Conservation (phyloP, 2,888 invertebrate genomes). For the Gymnosoma rotundatum region DNA sequence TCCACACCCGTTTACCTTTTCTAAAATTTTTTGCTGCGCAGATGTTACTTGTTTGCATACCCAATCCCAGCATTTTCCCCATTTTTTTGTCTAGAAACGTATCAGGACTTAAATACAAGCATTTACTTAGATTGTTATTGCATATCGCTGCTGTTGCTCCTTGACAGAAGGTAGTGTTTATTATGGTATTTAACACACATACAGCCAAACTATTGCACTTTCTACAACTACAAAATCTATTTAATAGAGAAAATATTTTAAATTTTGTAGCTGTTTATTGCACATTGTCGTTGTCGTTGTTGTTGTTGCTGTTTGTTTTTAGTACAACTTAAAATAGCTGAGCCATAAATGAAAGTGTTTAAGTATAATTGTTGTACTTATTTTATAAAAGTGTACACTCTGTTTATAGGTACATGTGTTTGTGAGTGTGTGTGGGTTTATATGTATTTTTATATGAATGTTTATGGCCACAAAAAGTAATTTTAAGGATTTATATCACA, state of each 20-base stretch:
- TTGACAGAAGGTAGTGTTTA: constrained; percentile 51
- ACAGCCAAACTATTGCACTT: not conserved
- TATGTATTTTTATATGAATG: constrained; percentile 36
- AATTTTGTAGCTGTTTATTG: constrained; percentile 49
- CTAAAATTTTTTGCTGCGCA: too few relatives aligned
- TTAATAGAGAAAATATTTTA: constrained; percentile 21
- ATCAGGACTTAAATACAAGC: not conserved
- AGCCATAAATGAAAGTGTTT: constrained; percentile 64
- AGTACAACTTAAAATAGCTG: constrained; percentile 57
- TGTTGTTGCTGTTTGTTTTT: constrained; percentile 11
- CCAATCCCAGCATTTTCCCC: not conserved
- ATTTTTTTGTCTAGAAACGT: not conserved
- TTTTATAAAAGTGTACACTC: constrained; percentile 21
- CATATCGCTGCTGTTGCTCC: constrained; percentile 5
- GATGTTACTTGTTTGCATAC: not conserved
- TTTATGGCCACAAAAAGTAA: constrained; percentile 69
- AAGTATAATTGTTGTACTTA: constrained; percentile 39
- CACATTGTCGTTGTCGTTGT: not conserved
- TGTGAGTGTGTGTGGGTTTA: constrained; percentile 12
- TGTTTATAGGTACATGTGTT: not conserved
- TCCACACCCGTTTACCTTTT: too few relatives aligned
- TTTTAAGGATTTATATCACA: constrained; percentile 69
- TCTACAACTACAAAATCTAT: not conserved
- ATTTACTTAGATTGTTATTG: constrained; percentile 17
- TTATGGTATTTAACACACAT: constrained; percentile 44